These are phyloP conservation scores for Phylloscopus trochiloides DNA, from an alignment of 2,113 vertebrate species.

Conservation along the genomic window DNA sequence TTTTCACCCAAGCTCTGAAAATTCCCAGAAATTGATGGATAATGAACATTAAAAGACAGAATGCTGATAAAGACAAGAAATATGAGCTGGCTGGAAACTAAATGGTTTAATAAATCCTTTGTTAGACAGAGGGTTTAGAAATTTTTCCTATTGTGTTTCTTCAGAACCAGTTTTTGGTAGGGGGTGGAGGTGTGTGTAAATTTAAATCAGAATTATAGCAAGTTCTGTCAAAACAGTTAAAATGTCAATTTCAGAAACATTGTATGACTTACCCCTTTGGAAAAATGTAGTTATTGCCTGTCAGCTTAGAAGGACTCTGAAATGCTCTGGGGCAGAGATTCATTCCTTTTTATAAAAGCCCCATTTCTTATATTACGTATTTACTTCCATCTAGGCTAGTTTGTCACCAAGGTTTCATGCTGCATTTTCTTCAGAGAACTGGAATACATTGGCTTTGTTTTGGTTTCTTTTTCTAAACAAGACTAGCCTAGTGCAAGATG, in stretches of 20 bases:
- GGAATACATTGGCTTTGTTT: not conserved
- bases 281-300: not conserved
- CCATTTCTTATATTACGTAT: not conserved
- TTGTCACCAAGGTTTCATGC: not conserved
- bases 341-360: not conserved
- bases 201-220: not conserved
- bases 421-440: not conserved
- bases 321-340: not conserved
- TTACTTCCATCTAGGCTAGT: not conserved
- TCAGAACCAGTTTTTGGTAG: not conserved
- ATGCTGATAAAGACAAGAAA: not conserved
- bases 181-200: accelerated
- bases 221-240: not conserved
- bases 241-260: not conserved
- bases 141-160: not conserved
- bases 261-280: not conserved
- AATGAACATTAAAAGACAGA: not conserved
- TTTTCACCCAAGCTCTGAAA: not conserved
- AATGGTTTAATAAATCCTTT: not conserved
- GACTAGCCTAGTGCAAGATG: not conserved
- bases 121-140: not conserved
- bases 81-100: not conserved
- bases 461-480: not conserved
- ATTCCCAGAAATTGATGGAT: not conserved
- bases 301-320: not conserved